A percentile compares a stretch with the other conserved stretches of the same genome.
These are phyloP conservation scores for Struthidea cinerea DNA, from an alignment of 2,113 vertebrate species.

Conservation along the genomic window DNA sequence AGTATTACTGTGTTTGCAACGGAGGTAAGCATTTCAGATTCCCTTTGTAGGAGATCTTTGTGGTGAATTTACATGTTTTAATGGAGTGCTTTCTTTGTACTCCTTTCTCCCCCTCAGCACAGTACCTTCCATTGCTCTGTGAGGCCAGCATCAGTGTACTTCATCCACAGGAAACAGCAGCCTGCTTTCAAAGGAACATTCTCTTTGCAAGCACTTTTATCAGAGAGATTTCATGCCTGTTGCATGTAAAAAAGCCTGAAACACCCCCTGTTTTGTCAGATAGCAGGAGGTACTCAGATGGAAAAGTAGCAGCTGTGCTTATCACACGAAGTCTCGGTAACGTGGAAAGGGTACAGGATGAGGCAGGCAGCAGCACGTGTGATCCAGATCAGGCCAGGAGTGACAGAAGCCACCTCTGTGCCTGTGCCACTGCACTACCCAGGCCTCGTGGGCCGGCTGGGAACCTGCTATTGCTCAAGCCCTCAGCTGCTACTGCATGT, in stretches of 20 bases:
- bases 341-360: neutral
- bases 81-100: neutral
- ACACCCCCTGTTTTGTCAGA: neutral
- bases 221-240: neutral
- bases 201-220: neutral
- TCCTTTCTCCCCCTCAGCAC: neutral
- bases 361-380: neutral
- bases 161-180: neutral
- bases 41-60: neutral
- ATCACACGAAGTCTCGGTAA: neutral
- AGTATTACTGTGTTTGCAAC: neutral
- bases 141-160: neutral
- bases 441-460: neutral
- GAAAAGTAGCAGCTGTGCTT: neutral
- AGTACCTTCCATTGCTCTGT: neutral
- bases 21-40: neutral
- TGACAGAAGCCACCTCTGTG: neutral
- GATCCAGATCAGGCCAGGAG: neutral
- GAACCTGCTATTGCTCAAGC: neutral
- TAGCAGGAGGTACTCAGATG: neutral
- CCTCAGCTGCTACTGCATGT: neutral
- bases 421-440: neutral
- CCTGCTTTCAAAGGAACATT: neutral
- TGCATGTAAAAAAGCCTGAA: neutral
- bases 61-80: neutral